phyloP scores from a whole-genome alignment of 2,888 invertebrate species.

The Prionchulus punctatus region DNA sequence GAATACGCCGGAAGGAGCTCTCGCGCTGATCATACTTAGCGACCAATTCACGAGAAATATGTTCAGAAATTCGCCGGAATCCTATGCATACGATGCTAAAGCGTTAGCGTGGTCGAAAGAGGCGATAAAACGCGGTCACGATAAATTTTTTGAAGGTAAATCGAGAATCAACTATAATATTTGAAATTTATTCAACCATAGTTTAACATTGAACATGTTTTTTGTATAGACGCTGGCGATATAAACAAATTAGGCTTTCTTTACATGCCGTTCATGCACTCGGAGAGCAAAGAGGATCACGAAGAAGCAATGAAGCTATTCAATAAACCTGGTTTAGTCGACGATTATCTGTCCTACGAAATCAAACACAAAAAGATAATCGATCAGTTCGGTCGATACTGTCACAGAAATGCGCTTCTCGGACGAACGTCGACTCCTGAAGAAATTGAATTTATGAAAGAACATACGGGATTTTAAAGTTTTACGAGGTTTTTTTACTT shows the following conservation, averaged over 20 bases:
- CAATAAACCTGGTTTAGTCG: not conserved
- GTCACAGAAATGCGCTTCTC: not conserved
- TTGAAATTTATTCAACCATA: not conserved
- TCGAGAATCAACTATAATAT: too few relatives aligned
- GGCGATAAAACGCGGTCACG: too few relatives aligned
- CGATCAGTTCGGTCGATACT: conserved; percentile 1
- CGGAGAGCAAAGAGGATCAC: not conserved
- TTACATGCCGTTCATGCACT: conserved; percentile 1
- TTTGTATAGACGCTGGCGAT: not conserved
- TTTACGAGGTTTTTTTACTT: too few relatives aligned
- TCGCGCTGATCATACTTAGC: not conserved
- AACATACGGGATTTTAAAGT: too few relatives aligned
- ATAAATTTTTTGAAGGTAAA: not conserved
- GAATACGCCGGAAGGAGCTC: not conserved
- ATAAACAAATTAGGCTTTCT: too few relatives aligned
- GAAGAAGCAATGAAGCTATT: not conserved
- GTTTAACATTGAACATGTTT: not conserved
- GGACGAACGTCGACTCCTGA: not conserved
- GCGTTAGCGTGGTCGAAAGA: too few relatives aligned
- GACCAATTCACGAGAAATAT: conserved; percentile 2
- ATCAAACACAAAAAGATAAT: not conserved
- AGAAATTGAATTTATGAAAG: conserved; percentile 1
- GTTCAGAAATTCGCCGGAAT: not conserved
- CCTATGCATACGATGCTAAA: too few relatives aligned
- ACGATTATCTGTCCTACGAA: not conserved